These are phyloP conservation scores for Castor canadensis DNA, from an alignment of 2,113 vertebrate genomes.

Conservation along the genomic window DNA sequence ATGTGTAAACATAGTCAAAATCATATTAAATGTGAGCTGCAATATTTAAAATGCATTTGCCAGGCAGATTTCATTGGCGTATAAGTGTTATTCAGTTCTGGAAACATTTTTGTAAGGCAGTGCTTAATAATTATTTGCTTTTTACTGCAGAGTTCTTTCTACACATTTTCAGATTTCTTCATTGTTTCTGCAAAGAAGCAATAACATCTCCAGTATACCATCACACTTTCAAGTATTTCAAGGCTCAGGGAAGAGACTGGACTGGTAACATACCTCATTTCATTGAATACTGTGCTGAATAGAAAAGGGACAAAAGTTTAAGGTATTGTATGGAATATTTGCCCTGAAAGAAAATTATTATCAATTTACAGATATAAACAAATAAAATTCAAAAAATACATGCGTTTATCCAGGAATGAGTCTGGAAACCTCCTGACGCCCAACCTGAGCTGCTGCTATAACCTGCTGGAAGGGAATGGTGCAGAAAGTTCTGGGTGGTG, in stretches of 20 bases:
- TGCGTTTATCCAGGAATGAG: fast-evolving
- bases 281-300: neutral
- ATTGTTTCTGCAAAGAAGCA: neutral
- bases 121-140: neutral
- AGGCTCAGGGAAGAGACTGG: no score
- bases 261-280: neutral
- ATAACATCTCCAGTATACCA: neutral
- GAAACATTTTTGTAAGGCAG: neutral
- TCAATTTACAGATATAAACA: neutral
- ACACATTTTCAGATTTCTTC: neutral
- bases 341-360: neutral
- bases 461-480: no score
- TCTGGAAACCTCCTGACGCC: neutral
- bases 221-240: neutral
- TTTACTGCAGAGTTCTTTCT: neutral
- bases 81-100: neutral
- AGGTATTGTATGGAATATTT: neutral
- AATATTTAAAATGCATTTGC: neutral
- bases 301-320: neutral
- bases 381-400: neutral
- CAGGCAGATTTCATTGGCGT: neutral
- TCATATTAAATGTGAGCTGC: neutral
- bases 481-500: neutral
- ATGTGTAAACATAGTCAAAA: neutral
- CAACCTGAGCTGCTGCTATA: neutral